phyloP scores from a whole-genome alignment of 2,888 invertebrate genomes.

The Ochropleura plecta region DNA sequence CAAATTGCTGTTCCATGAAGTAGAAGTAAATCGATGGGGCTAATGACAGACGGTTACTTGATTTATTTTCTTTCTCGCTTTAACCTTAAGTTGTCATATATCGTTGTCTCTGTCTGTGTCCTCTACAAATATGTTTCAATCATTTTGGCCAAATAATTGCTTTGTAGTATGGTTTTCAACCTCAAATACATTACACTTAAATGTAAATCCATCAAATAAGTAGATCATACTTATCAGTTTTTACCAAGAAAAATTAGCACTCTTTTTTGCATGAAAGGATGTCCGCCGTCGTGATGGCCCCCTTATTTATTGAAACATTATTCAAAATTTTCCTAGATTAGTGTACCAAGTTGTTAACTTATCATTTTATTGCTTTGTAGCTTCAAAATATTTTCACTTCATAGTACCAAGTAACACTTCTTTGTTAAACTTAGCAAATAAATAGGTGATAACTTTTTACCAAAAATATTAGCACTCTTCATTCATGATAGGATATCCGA shows the following conservation, averaged over 20 bases:
- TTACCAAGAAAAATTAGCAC: neutral
- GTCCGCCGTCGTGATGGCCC: neutral
- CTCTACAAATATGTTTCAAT: neutral
- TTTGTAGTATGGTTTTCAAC: slow-evolving; percentile 14
- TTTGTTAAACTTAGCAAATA: slow-evolving; percentile 15
- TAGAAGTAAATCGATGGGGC: slow-evolving; percentile 10
- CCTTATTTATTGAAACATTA: slow-evolving; percentile 8
- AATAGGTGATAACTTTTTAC: slow-evolving; percentile 18
- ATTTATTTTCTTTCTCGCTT: slow-evolving; percentile 7
- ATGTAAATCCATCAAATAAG: neutral
- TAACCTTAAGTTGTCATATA: neutral
- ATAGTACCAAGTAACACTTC: slow-evolving; percentile 24
- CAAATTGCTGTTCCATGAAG: slow-evolving; percentile 16
- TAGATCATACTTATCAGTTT: neutral
- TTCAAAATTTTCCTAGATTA: slow-evolving; percentile 5
- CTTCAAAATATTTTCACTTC: neutral
- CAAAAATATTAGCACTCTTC: neutral
- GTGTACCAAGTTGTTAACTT: slow-evolving; percentile 23
- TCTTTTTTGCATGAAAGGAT: neutral
- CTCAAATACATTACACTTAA: neutral
- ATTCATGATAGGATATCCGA: slow-evolving; percentile 31
- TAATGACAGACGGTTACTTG: slow-evolving; percentile 6
- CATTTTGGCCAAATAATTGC: slow-evolving; percentile 14
- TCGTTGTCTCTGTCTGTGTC: neutral
- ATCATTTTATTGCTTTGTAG: slow-evolving; percentile 9